Percentiles rank a stretch among this genome's conserved stretches.
Conservation (phyloP, 2,113 vertebrate species). For the Micronycteris hirsuta region DNA sequence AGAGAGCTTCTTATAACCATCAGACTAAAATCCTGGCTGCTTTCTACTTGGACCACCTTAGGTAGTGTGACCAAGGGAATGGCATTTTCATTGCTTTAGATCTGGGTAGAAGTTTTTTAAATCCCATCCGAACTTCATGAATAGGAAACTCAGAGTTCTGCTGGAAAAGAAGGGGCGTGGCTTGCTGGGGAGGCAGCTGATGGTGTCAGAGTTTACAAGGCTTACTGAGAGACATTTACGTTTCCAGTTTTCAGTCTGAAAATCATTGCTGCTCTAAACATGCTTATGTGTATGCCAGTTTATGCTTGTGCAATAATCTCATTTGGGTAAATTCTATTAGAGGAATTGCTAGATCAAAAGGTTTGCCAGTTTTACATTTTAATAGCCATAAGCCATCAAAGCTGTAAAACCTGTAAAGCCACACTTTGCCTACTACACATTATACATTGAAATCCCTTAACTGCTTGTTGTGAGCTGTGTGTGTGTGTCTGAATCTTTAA, state of each 20-base stretch:
- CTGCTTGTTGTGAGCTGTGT: not conserved
- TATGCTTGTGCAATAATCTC: not conserved
- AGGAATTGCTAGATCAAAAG: not conserved
- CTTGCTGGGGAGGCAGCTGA: not conserved
- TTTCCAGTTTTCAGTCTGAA: not conserved
- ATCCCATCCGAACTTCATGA: not conserved
- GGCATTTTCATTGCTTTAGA: not conserved
- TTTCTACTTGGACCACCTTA: not conserved
- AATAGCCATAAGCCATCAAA: not conserved
- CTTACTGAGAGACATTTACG: not conserved
- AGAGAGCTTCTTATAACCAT: not conserved
- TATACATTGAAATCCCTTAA: not conserved
- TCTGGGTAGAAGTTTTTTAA: not conserved
- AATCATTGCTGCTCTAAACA: not conserved
- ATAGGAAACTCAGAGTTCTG: not conserved
- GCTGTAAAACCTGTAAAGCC: not conserved
- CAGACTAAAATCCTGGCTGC: not conserved
- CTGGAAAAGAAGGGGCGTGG: not conserved
- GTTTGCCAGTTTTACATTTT: not conserved
- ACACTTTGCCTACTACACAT: not conserved
- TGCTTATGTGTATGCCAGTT: not conserved
- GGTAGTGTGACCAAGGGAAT: not conserved
- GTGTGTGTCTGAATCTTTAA: not conserved
- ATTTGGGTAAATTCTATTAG: slow-evolving; percentile 7
- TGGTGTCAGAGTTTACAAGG: not conserved